Evolutionary conservation across 2,113 vertebrate species (phyloP), one percentile per base, ranked within the genome.

Genomic region (Trichomycterus rosablanca): DNA sequence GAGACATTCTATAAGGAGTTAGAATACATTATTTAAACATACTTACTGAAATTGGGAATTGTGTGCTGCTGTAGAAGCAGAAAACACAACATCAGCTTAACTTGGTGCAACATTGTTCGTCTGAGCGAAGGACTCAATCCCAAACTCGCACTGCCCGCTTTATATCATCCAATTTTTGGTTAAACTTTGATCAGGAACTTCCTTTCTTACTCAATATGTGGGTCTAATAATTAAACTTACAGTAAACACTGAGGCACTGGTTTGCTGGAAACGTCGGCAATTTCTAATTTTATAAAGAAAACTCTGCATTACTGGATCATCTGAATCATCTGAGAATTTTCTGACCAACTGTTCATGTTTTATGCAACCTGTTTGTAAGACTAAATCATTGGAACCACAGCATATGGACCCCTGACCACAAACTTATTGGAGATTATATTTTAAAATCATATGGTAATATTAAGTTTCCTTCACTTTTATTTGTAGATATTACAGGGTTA

Each of bases 131-230:
- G 1, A 24, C 39, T 18, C 50, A 11, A 5, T 45, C n/a, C 11
- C 12, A 55, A 7, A 63, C 26, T 14, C 0, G 7, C n/a, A 19
- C 4, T 18, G 43, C 48, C 39, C 28, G 34, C 22, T 30, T 49
- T 57, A n/a, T 30, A 59, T 51, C 20, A 20, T 35, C 32, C 4
- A 30, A 3, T n/a, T 23, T 39, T 10, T 4, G 14, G n/a, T 48
- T 65, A 40, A 43, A 43, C 63, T 65, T 57, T 65, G 52, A 20
- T 57, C 52, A 12, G 32, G 23, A 65, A 40, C 20, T 49, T 53
- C 9, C 23, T 49, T 22, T 39, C 30, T 65, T 65, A 49, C 52
- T 56, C 63, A 65, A 63, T 46, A 35, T 53, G 42, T 24, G 45
- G 10, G 11, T 4, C 19, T 63, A 63, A 57, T 65, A 30, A 49